These are phyloP conservation scores for Zoroaster sp. DNA, from an alignment of 53 echinoderm and acorn worm species.

Conservation along the genomic window DNA sequence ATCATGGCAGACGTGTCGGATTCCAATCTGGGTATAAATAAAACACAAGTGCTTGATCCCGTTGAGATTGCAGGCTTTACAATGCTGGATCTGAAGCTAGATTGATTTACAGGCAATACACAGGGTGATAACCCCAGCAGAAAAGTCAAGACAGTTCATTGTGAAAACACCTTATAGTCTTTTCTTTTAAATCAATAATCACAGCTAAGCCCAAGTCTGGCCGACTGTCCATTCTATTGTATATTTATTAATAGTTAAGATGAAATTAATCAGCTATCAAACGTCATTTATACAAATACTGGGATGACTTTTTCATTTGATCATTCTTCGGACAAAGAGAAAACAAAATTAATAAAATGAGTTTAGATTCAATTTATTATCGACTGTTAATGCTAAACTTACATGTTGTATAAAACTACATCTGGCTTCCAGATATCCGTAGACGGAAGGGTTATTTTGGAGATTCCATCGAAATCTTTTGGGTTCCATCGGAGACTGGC, in stretches of 20 bases:
- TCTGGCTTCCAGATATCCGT: constrained; percentile 90
- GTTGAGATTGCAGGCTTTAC: background rate
- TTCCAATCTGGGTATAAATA: background rate
- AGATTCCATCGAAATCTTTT: constrained; percentile 73
- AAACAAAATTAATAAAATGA: too few relatives aligned
- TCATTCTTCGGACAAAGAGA: too few relatives aligned
- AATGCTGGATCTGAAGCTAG: background rate
- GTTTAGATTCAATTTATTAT: too few relatives aligned
- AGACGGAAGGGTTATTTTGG: constrained; percentile 77
- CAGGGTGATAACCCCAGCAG: background rate
- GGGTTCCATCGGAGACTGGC: constrained; percentile 81
- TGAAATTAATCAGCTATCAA: too few relatives aligned
- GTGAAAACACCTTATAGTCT: background rate
- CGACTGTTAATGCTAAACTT: too few relatives aligned
- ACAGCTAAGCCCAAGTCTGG: too few relatives aligned
- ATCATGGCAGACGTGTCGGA: background rate
- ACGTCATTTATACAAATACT: too few relatives aligned
- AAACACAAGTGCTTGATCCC: background rate
- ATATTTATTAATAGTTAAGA: too few relatives aligned
- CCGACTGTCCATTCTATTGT: too few relatives aligned
- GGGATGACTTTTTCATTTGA: too few relatives aligned
- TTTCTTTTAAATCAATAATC: too few relatives aligned
- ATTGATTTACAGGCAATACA: background rate
- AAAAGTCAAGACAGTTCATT: background rate
- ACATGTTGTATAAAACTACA: constrained; percentile 90